Base-by-base conservation (phyloP, 2,888 invertebrate genomes). In the Macaria liturata region DNA sequence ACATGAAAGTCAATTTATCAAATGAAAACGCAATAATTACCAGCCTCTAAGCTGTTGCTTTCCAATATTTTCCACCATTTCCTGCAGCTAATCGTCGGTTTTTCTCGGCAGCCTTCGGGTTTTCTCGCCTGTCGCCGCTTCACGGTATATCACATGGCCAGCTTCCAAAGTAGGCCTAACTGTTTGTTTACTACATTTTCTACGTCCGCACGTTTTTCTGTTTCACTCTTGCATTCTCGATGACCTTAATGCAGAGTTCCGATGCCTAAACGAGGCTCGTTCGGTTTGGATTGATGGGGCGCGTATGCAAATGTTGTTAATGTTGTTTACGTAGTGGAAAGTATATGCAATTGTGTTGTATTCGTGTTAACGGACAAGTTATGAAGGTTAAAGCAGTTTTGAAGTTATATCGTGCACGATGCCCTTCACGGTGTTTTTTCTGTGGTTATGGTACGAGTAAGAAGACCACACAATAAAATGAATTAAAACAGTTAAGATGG, bases 131-230 rank as follows among this genome's bases (percentile, higher is more conserved):
- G 1, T 20, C 20, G 20, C 7, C 34, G 34, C 34, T 37, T 55
- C 59, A 60, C 59, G 59, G 59, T 56, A 56, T 56, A 60, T 59
- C 59, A 60, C 59, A 60, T 56, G 59, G 59, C 46, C 55, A 60
- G 55, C 39, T 75, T 78, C 72, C 81, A 83, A 88, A 86, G 82
- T 86, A 74, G 86, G 82, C 71, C 86, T 87, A 84, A 88, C 88
- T 83, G 88, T 85, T 76, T 68, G 69, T 70, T 70, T 66, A 70
- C 67, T 76, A 66, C 72, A 76, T 80, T 81, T 67, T 80, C 81
- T 82, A 72, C 74, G 77, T 75, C 50, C 44, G 42, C 72, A 72
- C 77, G 78, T 81, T 83, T 80, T 71, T 75, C 64, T 50, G 67
- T 74, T 42, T 37, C 34, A 4, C 34, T 6, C 34, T 72, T 78